Evolutionary conservation across 2,797 vertebrate species (phyloP).

Genomic region (Scarus forsteni): DNA sequence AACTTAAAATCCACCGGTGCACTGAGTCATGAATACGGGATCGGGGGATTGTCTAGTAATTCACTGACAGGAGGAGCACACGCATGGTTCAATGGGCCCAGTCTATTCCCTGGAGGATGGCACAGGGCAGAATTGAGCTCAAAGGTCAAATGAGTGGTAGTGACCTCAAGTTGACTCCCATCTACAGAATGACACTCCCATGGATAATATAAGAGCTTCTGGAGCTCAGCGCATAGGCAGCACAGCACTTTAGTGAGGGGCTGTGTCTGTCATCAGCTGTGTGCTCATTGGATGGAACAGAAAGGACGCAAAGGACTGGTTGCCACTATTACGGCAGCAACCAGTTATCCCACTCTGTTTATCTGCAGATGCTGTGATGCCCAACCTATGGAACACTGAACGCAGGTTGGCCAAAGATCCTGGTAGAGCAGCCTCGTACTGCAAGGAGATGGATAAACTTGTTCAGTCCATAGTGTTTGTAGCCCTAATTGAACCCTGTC

Average conservation of each 20-base stretch:
- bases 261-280: background rate
- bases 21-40: conserved; percentile 51
- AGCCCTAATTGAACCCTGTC: too few species aligned
- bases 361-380: too few species aligned
- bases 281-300: background rate
- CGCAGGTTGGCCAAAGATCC: too few species aligned
- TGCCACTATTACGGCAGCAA: too few species aligned
- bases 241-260: conserved; percentile 16
- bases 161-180: conserved; percentile 63
- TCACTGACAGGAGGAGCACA: conserved; percentile 53
- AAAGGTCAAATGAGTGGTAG: conserved; percentile 63
- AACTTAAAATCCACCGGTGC: conserved; percentile 60
- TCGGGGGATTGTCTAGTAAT: conserved; percentile 47
- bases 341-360: too few species aligned
- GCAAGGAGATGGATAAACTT: too few species aligned
- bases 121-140: conserved; percentile 45
- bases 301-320: too few species aligned
- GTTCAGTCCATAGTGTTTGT: too few species aligned
- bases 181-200: conserved; percentile 49
- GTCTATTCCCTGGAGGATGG: conserved; percentile 36
- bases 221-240: conserved; percentile 8
- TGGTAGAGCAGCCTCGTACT: too few species aligned
- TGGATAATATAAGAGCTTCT: conserved; percentile 43
- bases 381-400: too few species aligned
- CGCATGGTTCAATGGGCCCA: conserved; percentile 24